Conservation (phyloP, 2,797 vertebrate species). For the Hypotaenidia okinawae region DNA sequence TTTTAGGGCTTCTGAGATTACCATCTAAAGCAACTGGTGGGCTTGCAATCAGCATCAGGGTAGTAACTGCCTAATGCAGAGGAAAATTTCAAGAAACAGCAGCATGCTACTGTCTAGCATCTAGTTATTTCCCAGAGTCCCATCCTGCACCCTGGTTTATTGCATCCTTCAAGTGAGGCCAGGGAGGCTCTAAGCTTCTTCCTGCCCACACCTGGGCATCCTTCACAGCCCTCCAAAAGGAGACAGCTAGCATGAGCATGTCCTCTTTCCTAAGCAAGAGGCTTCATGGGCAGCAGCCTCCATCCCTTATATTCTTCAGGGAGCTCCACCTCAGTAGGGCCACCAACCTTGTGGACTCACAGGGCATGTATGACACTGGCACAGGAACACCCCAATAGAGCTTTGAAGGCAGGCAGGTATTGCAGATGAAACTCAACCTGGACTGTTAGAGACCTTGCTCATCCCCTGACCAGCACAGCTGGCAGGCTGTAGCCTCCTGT, state of each 20-base stretch:
- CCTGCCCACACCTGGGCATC: background rate
- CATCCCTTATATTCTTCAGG: background rate
- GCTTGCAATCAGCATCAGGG: background rate
- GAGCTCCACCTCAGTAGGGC: background rate
- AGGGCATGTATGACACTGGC: rapidly evolving
- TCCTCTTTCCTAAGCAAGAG: background rate
- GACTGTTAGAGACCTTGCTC: background rate
- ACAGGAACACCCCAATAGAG: rapidly evolving
- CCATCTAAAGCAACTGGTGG: background rate
- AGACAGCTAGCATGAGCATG: background rate
- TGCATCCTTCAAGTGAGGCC: background rate
- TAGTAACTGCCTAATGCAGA: background rate
- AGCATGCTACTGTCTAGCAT: background rate
- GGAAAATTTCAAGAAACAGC: background rate
- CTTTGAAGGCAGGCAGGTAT: background rate
- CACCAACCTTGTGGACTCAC: background rate
- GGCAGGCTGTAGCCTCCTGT: background rate
- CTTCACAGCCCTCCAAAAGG: background rate
- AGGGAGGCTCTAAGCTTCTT: background rate
- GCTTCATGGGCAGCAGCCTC: background rate
- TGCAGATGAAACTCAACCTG: background rate
- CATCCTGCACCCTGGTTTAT: background rate
- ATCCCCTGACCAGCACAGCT: background rate
- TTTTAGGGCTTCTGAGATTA: background rate
- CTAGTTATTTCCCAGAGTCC: background rate